A percentile compares a stretch with the other conserved stretches of the same genome.
Conservation (phyloP, 2,113 vertebrate species). For the Hippocampus zosterae region DNA sequence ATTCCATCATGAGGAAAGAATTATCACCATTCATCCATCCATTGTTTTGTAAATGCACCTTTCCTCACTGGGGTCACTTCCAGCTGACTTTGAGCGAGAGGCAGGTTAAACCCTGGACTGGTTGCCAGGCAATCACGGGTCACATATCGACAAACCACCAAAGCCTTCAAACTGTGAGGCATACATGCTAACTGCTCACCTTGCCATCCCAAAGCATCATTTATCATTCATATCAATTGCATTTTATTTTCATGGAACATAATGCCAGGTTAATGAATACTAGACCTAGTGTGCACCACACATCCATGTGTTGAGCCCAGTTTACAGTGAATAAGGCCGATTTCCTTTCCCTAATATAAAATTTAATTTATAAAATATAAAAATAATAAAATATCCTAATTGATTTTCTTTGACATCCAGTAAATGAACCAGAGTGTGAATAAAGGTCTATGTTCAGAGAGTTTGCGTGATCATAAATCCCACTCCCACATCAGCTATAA, state of each 20-base stretch:
- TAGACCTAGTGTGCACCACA: not conserved
- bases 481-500: constrained; percentile 34
- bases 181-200: too few species aligned
- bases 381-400: not conserved
- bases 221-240: not conserved
- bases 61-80: too few species aligned
- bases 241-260: not conserved
- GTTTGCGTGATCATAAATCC: constrained; percentile 45
- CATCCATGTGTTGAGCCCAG: not conserved
- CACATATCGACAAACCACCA: too few species aligned
- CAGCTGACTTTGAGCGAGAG: too few species aligned
- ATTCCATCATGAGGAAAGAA: too few species aligned
- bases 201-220: not conserved
- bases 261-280: not conserved
- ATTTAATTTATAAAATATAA: too few species aligned
- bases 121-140: too few species aligned
- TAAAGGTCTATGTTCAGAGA: constrained; percentile 57
- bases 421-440: constrained; percentile 55
- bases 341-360: not conserved
- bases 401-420: constrained; percentile 51
- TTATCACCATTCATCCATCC: too few species aligned
- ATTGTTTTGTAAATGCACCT: too few species aligned
- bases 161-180: too few species aligned
- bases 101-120: too few species aligned
- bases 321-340: constrained; percentile 4